Evolutionary conservation across 2,888 invertebrate species (phyloP), one percentile per base, ranked within the genome.

Genomic region (Sceliomorpha sp.): DNA sequence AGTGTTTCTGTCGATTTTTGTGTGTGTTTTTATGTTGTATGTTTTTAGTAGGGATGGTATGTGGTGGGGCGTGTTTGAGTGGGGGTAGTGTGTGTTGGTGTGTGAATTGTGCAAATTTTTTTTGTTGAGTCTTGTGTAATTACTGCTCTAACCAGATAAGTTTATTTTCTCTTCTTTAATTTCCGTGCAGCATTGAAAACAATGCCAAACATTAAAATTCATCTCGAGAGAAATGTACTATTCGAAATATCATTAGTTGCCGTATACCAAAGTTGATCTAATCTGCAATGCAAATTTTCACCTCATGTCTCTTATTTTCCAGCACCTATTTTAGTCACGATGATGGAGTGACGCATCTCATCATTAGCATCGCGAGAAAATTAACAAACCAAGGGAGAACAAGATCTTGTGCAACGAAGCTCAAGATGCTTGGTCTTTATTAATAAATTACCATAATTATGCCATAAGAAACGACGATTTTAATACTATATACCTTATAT

Each of bases 391-490:
- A n/a, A 31, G 36, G 9, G 10, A 24, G 27, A 3, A 48, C 20
- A 27, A 27, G 48, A 42, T 47, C 42, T 55, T 51, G 53, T 40
- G 27, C 44, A 53, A 63, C 59, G 58, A 56, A 50, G 31, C 39
- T 12, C 44, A 34, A 48, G 64, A 69, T 75, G 67, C 69, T 34
- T 69, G 69, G 73, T 73, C 77, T 81, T 82, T 79, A 80, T 80
- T 80, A 83, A 83, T 72, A 76, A 82, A 82, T 85, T 85, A 82
- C 78, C 85, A 85, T 84, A 84, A 84, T 84, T 83, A 83, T 82
- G 73, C 77, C 78, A 79, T 77, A 77, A 80, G 73, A 76, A 64
- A 74, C 70, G 74, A 70, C 60, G 72, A 74, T 72, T 79, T 79
- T 76, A 84, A 82, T 82, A 79, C 77, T 75, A 75, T 78, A 76